Base-by-base conservation (phyloP, 2,113 vertebrate genomes). In the Macquaria ambigua region DNA sequence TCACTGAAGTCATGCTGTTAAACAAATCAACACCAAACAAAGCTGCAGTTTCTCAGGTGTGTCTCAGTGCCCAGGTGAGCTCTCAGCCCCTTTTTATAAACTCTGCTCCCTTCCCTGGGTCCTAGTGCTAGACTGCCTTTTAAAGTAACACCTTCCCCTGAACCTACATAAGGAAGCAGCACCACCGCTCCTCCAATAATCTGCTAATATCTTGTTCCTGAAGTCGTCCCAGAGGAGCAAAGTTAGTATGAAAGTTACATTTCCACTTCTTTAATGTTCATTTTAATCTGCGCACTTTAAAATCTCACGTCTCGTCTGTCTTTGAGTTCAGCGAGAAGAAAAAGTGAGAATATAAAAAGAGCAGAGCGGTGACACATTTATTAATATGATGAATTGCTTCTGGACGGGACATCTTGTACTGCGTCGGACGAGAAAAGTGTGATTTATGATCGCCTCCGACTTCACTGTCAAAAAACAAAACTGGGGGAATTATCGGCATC, bases 351-450 rank as follows among this genome's bases (percentile, higher is more conserved):
- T 68, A 66, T 79, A 14, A 76, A 34, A 56, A 74, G 79, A 70
- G 76, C 63, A 23, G 12, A 3, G 79, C 0, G 21, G 43, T 89
- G 91, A 92, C 91, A 89, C 72, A 34, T 91, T 89, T 89, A 88
- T 92, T 90, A 90, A 87, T 48, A 69, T 92, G 91, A 93, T 87
- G 81, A 92, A 93, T 92, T 74, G 79, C 87, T 90, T 85, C 77
- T 85, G 66, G 79, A 89, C 50, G 62, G 58, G 77, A 92, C 88
- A 87, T 90, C 87, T 91, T 90, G 87, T 88, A 69, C 83, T 28
- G 82, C 73, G 74, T 83, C 59, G 10, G 62, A 69, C 10, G 23
- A 81, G 74, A 79, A 91, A 94, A 89, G 83, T 70, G 59, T 90
- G 92, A 94, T 93, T 92, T 90, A 92, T 85, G 89, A 91, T 88